phyloP scores from a whole-genome alignment of 2,888 invertebrate species.

The Drosophila histrio region DNA sequence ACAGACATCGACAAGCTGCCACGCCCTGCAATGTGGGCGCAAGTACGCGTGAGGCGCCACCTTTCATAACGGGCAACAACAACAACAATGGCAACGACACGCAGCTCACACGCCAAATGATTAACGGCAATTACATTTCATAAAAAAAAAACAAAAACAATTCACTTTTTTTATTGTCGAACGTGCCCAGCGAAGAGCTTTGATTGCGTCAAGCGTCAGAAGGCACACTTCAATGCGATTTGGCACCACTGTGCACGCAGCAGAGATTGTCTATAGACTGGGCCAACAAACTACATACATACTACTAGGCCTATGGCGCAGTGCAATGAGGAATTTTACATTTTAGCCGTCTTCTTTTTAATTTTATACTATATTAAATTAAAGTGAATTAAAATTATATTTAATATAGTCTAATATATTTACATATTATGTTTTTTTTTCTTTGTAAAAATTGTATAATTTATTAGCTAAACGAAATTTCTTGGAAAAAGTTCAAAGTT shows the following conservation, averaged over 20 bases:
- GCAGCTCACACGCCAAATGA: slow-evolving; percentile 55
- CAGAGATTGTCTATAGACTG: not conserved
- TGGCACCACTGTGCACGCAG: not conserved
- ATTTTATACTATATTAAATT: too few species aligned
- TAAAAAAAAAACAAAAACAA: not conserved
- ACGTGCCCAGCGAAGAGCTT: slow-evolving; percentile 30
- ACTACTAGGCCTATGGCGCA: not conserved
- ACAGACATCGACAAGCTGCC: too few species aligned
- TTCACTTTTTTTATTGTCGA: slow-evolving; percentile 5
- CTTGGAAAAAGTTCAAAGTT: not conserved
- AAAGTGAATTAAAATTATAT: too few species aligned
- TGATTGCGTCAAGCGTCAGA: slow-evolving; percentile 24
- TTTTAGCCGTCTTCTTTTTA: too few species aligned
- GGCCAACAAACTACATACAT: not conserved
- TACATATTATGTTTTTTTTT: not conserved
- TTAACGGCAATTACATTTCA: slow-evolving; percentile 46
- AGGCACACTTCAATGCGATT: slow-evolving; percentile 21
- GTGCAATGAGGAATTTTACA: not conserved
- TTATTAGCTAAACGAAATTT: too few species aligned
- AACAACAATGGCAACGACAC: slow-evolving; percentile 31
- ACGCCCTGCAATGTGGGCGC: slow-evolving; percentile 1
- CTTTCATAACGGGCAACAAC: slow-evolving; percentile 10
- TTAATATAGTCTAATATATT: too few species aligned
- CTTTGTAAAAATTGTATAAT: too few species aligned
- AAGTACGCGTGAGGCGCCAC: slow-evolving; percentile 45